Conservation (phyloP, 2,888 invertebrate species). For the Empis stercorea region DNA sequence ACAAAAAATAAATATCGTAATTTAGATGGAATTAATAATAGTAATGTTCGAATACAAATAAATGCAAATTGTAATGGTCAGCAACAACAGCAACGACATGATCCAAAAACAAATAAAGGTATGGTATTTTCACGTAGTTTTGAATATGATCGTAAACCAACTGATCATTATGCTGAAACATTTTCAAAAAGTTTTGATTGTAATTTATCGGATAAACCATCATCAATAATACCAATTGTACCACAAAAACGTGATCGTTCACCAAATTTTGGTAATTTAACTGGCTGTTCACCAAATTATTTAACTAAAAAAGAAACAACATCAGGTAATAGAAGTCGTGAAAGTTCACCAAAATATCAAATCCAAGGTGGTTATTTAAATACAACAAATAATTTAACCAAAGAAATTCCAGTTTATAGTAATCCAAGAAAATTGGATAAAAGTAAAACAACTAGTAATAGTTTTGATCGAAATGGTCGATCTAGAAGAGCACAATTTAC, state of each 20-base stretch:
- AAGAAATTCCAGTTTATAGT: conserved; percentile 28
- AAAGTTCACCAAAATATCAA: conserved; percentile 33
- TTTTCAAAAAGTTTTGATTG: conserved; percentile 37
- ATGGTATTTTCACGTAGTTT: conserved; percentile 37
- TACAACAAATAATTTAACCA: conserved; percentile 14
- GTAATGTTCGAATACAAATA: conserved; percentile 15
- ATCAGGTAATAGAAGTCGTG: conserved; percentile 30
- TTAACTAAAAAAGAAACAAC: conserved; percentile 30
- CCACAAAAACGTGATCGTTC: conserved; percentile 27
- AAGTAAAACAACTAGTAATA: conserved; percentile 16
- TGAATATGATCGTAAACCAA: conserved; percentile 32
- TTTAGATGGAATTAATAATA: background rate
- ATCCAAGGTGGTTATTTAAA: conserved; percentile 28
- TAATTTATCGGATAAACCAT: conserved; percentile 27
- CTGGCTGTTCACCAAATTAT: conserved; percentile 35
- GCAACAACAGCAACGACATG: conserved; percentile 12
- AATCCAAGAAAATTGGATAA: conserved; percentile 21
- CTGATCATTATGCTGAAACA: conserved; percentile 30
- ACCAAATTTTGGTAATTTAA: conserved; percentile 32
- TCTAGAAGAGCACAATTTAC: conserved; percentile 44
- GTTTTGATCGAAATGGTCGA: conserved; percentile 31
- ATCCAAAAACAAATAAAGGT: conserved; percentile 21
- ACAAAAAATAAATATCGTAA: conserved; percentile 26
- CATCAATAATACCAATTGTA: conserved; percentile 4
- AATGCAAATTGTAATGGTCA: conserved; percentile 18